Conservation (phyloP, 2,888 invertebrate genomes). For the Entomobrya multifasciata region DNA sequence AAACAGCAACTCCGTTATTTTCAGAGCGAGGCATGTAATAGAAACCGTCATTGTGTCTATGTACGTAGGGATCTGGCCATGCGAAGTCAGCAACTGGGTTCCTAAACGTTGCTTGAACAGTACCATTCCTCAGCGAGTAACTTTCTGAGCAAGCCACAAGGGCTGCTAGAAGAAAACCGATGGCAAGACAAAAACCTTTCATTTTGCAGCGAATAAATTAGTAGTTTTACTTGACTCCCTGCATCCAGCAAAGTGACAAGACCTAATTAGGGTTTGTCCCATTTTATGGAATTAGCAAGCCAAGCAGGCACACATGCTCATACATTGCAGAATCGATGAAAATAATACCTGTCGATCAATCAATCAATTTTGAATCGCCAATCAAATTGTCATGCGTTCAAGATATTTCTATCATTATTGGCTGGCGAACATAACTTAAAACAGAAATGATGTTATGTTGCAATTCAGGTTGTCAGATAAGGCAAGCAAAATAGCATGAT, state of each 20-base stretch:
- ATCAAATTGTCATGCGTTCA: no score
- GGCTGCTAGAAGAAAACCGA: constrained; percentile 1
- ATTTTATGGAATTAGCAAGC: constrained; percentile 51
- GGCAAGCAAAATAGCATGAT: no score
- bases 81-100: constrained; percentile 67
- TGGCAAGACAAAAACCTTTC: neutral
- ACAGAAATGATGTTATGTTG: no score
- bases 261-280: neutral
- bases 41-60: constrained; percentile 65
- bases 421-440: no score
- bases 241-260: neutral
- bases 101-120: constrained; percentile 61
- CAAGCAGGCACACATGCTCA: neutral
- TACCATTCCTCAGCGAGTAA: constrained; percentile 59
- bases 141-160: constrained; percentile 43
- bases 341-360: constrained; percentile 40
- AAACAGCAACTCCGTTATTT: constrained; percentile 71
- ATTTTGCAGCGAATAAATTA: neutral
- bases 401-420: no score
- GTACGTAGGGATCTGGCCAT: constrained; percentile 73
- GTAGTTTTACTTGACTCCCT: neutral
- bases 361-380: no score
- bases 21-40: constrained; percentile 76
- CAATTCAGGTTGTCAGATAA: no score
- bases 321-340: neutral